phyloP scores from a whole-genome alignment of 2,888 invertebrate genomes.

The Sphaeridia pumilis region DNA sequence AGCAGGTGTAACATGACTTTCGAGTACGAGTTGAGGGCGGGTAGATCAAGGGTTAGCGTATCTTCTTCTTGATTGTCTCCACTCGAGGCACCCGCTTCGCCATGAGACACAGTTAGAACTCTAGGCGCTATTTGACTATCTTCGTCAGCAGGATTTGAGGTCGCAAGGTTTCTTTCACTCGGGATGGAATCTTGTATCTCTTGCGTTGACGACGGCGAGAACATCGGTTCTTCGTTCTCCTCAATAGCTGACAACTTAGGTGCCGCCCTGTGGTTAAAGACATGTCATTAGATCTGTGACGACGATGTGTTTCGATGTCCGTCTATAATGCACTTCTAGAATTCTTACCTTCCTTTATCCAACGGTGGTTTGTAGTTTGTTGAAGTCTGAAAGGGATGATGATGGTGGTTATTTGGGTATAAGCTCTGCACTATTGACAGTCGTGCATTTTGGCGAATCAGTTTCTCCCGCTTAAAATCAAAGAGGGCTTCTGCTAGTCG shows the following conservation, averaged over 20 bases:
- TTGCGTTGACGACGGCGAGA: background rate
- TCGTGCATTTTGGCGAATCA: slow-evolving; percentile 66
- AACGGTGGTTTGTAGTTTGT: slow-evolving; percentile 69
- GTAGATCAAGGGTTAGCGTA: too few species aligned
- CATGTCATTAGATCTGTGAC: too few species aligned
- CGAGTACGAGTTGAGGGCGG: slow-evolving; percentile 33
- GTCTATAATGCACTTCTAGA: too few species aligned
- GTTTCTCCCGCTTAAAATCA: slow-evolving; percentile 91
- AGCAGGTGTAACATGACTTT: slow-evolving; percentile 34
- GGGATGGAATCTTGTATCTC: background rate
- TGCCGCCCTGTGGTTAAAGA: slow-evolving; percentile 76
- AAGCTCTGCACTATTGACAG: slow-evolving; percentile 41
- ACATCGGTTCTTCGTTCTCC: slow-evolving; percentile 64
- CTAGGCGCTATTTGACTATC: background rate
- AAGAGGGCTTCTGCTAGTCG: slow-evolving; percentile 73
- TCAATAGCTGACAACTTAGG: slow-evolving; percentile 92
- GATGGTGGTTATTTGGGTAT: slow-evolving; percentile 27
- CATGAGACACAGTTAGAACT: too few species aligned
- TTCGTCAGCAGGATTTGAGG: background rate
- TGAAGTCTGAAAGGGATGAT: too few species aligned
- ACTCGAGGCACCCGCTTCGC: too few species aligned
- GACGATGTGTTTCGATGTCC: too few species aligned
- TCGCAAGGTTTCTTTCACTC: background rate
- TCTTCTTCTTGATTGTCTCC: too few species aligned
- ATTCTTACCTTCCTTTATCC: slow-evolving; percentile 61